Evolutionary conservation across 2,113 vertebrate species (phyloP).

Genomic region (Kryptolebias marmoratus): DNA sequence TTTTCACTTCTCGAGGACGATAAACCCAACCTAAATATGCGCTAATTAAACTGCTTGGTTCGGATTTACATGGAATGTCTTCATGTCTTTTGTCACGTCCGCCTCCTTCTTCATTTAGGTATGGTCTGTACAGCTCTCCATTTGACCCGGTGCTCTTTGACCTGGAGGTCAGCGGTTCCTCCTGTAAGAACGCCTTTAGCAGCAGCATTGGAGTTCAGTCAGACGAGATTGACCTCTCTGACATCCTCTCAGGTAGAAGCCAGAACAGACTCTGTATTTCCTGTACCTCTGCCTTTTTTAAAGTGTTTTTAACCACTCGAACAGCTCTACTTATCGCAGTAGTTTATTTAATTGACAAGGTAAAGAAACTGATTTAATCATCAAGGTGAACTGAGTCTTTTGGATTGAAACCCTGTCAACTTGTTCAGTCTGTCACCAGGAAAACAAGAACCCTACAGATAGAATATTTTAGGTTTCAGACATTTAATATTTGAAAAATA

Average conservation of each 20-base stretch:
- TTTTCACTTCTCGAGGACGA: too few species aligned
- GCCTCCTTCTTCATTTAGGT: slow-evolving; percentile 78
- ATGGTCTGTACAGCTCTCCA: slow-evolving; percentile 96
- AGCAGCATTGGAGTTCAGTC: slow-evolving; percentile 95
- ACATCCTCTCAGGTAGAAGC: slow-evolving; percentile 94
- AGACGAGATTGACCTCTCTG: slow-evolving; percentile 98
- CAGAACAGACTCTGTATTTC: background rate
- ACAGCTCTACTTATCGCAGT: too few species aligned
- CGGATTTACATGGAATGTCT: background rate
- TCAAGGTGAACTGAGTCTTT: too few species aligned
- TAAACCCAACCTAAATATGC: too few species aligned
- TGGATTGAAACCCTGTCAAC: too few species aligned
- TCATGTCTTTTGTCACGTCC: background rate
- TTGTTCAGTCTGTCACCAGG: too few species aligned
- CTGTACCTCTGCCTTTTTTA: too few species aligned
- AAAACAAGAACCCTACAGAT: too few species aligned
- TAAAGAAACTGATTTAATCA: too few species aligned
- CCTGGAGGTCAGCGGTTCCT: slow-evolving; percentile 97
- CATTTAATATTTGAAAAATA: too few species aligned
- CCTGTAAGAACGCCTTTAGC: slow-evolving; percentile 95
- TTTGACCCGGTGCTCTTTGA: slow-evolving; percentile 99
- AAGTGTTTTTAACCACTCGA: background rate
- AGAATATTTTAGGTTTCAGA: too few species aligned
- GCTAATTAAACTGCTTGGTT: background rate
- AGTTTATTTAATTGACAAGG: too few species aligned